Conservation (phyloP, 2,797 vertebrate species). For the Vespertilio murinus region DNA sequence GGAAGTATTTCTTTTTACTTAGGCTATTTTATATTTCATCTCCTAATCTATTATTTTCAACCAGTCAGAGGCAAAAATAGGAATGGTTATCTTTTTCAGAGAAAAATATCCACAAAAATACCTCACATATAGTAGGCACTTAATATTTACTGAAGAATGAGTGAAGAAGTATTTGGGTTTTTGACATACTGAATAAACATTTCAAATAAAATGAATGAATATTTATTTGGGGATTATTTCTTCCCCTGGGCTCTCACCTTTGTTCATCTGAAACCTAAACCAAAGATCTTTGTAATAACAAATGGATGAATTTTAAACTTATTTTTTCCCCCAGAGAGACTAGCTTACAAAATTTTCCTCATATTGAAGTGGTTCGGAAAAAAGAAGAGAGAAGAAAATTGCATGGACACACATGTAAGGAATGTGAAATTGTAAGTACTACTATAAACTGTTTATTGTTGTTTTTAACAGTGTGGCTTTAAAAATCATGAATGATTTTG, state of each 20-base stretch:
- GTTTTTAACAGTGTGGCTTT: conserved; percentile 56
- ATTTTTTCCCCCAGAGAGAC: conserved; percentile 70
- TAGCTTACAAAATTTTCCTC: conserved; percentile 87
- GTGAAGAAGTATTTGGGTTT: conserved; percentile 25
- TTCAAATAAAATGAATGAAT: conserved; percentile 57
- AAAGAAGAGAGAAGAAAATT: conserved; percentile 95
- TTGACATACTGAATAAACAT: not conserved
- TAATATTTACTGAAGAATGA: conserved; percentile 21
- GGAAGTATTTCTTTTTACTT: conserved; percentile 15
- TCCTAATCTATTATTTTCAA: not conserved
- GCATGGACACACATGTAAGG: conserved; percentile 89
- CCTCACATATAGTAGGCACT: not conserved
- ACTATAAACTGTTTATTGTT: not conserved
- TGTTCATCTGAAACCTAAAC: conserved; percentile 46
- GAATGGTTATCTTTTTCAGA: conserved; percentile 7
- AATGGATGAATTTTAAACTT: conserved; percentile 48
- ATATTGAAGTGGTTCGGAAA: conserved; percentile 93
- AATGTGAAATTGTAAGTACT: conserved; percentile 75
- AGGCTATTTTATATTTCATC: not conserved
- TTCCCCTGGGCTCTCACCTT: conserved; percentile 1
- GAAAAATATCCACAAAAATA: conserved; percentile 13
- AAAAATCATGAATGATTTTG: not conserved
- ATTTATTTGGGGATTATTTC: conserved; percentile 59
- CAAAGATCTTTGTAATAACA: conserved; percentile 14
- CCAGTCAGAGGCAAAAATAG: not conserved